Base-by-base conservation (phyloP, 2,113 vertebrate species). In the Crocuta crocuta region DNA sequence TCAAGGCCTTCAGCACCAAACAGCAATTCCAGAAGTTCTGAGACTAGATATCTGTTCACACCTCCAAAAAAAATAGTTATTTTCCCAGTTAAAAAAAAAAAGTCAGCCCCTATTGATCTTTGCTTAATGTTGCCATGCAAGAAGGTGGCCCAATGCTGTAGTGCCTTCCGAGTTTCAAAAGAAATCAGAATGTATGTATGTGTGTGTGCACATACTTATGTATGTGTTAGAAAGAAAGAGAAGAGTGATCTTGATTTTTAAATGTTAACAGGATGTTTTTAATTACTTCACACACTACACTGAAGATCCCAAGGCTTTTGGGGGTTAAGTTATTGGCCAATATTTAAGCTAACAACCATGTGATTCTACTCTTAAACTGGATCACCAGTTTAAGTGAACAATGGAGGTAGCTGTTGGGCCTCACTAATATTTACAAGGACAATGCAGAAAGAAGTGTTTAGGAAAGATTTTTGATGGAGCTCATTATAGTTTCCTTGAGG, bases 211-310 rank as follows among this genome's bases (percentile, higher is more conserved):
- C 58, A 65, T 53, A 45, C 19, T 23, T 65, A 48, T 48, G 50
- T 61, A 11, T 65, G 4, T 71, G 53, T 82, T 90, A 48, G 13
- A 53, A 7, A 89, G 9, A 87, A 90, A 65, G 4, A 74, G 39
- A n/a, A 94, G 12, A 78, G 21, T 45, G 31, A 82, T 70, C 3
- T 63, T 89, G 11, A 70, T 85, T 94, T 88, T 97, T 82, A 91
- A 96, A 92, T 45, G n/a, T 31, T 89, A 26, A 81, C 17, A 84
- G 80, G 11, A 65, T 71, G 35, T 17, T 86, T 74, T 48, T 55
- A 31, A 81, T 10, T 43, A 81, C 39, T 76, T 68, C 19, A 66
- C 23, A 43, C 35, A 43, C 35, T 80, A 48, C 21, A 50, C 16
- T 58, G 24, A 81, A 86, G 33, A 80, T 58, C n/a, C 31, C 9